Evolutionary conservation across 2,888 invertebrate genomes (phyloP), one percentile per base, ranked within the genome.

Genomic region (Acleris literana): DNA sequence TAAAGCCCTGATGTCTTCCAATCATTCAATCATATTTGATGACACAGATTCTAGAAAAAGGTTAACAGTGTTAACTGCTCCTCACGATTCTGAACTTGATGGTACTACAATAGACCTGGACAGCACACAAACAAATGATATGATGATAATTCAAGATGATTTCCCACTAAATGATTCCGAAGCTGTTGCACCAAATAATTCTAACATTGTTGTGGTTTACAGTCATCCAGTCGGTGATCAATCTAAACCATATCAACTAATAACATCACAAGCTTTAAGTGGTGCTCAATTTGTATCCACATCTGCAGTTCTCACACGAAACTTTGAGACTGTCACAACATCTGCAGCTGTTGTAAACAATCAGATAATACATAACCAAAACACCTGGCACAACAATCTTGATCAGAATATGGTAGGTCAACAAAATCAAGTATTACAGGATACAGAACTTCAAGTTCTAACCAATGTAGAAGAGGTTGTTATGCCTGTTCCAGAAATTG

Each of bases 181-280:
- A 72, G 79, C 90, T 43, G 89, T 92, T 62, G 72, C 88, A 48
- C 75, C 83, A 64, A 93, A 94, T 69, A 94, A 94, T 81, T 93
- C 94, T 1, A 94, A 94, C 74, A 94, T 94, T 78, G 94, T 95
- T 16, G 94, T 95, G 55, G 90, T 95, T 18, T 95, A 94, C 73
- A 94, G 94, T 79, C 94, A 94, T 78, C 93, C 93, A 52, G 90
- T 94, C 44, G 92, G 93, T 76, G 93, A 93, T 64, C 90, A 92
- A 79, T 92, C 88, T 75, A 94, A 94, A 72, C 93, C 94, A 75
- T 94, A 87, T 73, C 82, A 94, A 88, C 77, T 92, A 48, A 80
- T 90, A 55, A 83, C 88, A 59, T 81, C 88, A 69, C 86, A 87
- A 76, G 84, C 81, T 55, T 77, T 90, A 69, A 86, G 80, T 63